Base-by-base conservation (phyloP, 2,797 vertebrate genomes). In the Danio albolineatus region DNA sequence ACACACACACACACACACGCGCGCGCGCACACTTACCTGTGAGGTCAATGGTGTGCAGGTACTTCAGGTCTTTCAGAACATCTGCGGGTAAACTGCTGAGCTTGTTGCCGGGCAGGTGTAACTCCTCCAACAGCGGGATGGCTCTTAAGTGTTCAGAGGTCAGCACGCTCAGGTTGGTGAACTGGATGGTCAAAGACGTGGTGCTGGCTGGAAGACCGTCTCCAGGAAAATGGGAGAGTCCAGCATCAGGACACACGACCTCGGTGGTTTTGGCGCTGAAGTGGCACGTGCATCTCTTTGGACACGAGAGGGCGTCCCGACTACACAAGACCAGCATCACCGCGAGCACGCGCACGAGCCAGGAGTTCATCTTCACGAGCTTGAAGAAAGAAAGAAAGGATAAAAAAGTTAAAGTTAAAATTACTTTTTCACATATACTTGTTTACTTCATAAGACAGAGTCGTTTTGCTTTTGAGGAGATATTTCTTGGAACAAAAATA, bases 11-110 rank as follows among this genome's bases (percentile, higher is more conserved):
- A n/a, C n/a, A n/a, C n/a, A n/a, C n/a, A n/a, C n/a, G n/a, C n/a
- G n/a, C 4, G 59, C 12, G 48, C 39, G 77, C 12, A 14, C 16
- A 44, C 85, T 13, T 51, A 87, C 86, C 84, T 78, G 87, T 88
- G 17, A 89, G 88, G 70, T 89, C 88, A 21, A 89, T 81, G 4
- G 86, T 88, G 65, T 89, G 85, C 1, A 89, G 86, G 60, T 82
- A 59, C 21, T 66, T 19, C 28, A 89, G 80, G 10, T 69, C 85
- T n/a, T 67, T 79, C 43, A 89, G 66, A 49, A 89, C 78, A 70
- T 86, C 80, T 62, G 73, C 69, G 0, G 83, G 86, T 59, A 89
- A 82, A 5, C 69, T 83, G 51, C 70, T 75, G 19, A 89, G 76
- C 66, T 77, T 76, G 81, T 89, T 89, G 0, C 86, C 86, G 14